Evolutionary conservation across 2,888 invertebrate species (phyloP), one percentile per base, ranked within the genome.

Genomic region (Aporophyla lueneburgensis): DNA sequence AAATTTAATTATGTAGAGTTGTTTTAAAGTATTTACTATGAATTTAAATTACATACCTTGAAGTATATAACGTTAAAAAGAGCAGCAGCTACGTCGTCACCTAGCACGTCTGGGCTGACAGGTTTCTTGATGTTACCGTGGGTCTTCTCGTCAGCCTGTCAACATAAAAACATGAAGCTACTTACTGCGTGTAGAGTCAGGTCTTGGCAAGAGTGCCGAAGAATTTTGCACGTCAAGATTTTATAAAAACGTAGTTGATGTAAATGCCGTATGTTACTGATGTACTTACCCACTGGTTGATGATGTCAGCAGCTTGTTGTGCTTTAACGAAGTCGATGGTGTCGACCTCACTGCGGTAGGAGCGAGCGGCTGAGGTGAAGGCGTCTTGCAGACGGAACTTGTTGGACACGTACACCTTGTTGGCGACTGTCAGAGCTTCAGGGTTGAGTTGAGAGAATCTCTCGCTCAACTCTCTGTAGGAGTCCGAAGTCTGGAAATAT

Each of bases 51-150:
- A 63, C 54, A 49, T 78, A 90, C 91, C 87, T 90, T 86, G 87
- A 90, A 90, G 89, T 89, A 93, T 53, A 93, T 93, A 7, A 93
- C 89, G 79, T 93, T 93, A 79, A 93, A 86, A 0, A 93, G 91
- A 4, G 90, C 92, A 9, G 86, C 86, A 1, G 83, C 90, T 5
- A 87, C 75, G 9, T 86, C 87, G 0, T 76, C 24, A 21, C 83
- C 80, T 14, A 93, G 80, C 0, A 76, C 27, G 49, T 88, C 83
- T 19, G 83, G 58, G 19, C 84, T 78, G 6, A 93, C 88, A 2
- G 93, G 92, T 0, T 76, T 46, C 68, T 89, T 91, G 76, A 93
- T 93, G 81, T 91, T 87, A 0, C 93, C 93, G n/a, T 88, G 81
- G 7, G 93, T 92, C 78, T 91, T 91, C 66, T 91, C 83, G 14